Evolutionary conservation across 2,888 invertebrate species (phyloP).

Genomic region (Metacarcinus magister): DNA sequence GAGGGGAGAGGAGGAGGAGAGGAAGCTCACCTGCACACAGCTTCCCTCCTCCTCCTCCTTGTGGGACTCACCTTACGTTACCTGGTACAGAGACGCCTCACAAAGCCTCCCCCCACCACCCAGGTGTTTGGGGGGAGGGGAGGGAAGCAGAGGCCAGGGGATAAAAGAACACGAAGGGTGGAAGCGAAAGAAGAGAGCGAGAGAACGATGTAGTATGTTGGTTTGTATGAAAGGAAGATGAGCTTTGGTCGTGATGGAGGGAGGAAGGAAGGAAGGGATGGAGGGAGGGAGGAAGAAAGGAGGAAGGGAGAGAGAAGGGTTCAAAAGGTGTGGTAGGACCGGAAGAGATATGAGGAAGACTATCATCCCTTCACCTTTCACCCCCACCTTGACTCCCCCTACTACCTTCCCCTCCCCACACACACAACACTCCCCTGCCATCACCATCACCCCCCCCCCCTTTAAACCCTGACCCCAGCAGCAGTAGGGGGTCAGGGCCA

Average conservation of each 20-base stretch:
- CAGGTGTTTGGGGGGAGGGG: background rate
- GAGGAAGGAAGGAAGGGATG: background rate
- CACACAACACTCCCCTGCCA: background rate
- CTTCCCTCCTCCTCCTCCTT: background rate
- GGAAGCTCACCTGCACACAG: background rate
- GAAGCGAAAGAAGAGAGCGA: background rate
- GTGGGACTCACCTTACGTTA: background rate
- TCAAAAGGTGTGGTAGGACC: background rate
- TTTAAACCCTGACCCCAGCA: background rate
- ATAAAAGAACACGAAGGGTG: background rate
- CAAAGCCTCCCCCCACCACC: background rate
- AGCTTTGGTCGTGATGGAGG: background rate
- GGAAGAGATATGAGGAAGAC: background rate
- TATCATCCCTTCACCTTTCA: background rate
- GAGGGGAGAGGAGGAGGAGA: conserved; percentile 1
- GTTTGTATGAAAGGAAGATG: conserved; percentile 14
- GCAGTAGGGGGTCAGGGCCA: background rate
- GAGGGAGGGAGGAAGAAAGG: background rate
- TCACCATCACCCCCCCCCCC: background rate
- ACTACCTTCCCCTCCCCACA: background rate
- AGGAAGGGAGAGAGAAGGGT: background rate
- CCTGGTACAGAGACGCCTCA: background rate
- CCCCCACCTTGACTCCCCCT: background rate
- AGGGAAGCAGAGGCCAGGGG: background rate
- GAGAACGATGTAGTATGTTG: background rate